Percentiles rank a stretch among this genome's conserved stretches.
phyloP scores from a whole-genome alignment of 2,888 invertebrate species.

The Amiota mariae region DNA sequence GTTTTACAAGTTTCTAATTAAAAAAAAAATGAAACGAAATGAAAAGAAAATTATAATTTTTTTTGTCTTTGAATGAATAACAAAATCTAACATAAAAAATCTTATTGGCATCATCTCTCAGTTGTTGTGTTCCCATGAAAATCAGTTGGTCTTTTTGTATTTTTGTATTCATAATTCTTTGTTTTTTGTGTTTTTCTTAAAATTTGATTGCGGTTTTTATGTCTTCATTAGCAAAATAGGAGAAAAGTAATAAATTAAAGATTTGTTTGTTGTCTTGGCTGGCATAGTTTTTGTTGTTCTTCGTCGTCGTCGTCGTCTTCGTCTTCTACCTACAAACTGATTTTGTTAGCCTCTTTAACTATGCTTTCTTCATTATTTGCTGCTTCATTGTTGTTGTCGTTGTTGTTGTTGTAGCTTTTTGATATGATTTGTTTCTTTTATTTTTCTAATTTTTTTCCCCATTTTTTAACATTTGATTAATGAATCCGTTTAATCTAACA shows the following conservation, averaged over 20 bases:
- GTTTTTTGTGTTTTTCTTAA: conserved; percentile 36
- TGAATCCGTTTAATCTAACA: conserved; percentile 59
- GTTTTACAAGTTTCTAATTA: conserved; percentile 21
- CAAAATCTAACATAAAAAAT: background rate
- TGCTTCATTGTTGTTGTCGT: background rate
- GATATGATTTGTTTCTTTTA: background rate
- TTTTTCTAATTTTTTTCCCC: conserved; percentile 7
- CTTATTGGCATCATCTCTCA: background rate
- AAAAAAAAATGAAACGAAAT: background rate
- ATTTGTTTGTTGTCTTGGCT: conserved; percentile 43
- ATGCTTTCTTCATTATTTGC: background rate
- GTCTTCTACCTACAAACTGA: background rate
- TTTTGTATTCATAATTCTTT: conserved; percentile 3
- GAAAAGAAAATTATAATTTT: background rate
- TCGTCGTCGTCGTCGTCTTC: background rate
- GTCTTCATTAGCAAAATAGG: conserved; percentile 66
- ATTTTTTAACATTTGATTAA: conserved; percentile 63
- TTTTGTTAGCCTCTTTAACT: background rate
- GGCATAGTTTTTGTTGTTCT: background rate
- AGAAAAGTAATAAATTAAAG: conserved; percentile 60
- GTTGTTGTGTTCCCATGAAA: conserved; percentile 61
- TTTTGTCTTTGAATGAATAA: no score
- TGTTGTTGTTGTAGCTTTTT: conserved; percentile 1
- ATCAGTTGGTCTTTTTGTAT: conserved; percentile 14
- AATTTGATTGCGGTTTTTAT: conserved; percentile 68